Evolutionary conservation across 2,888 invertebrate genomes (phyloP).

Genomic region (Morpho helenor): DNA sequence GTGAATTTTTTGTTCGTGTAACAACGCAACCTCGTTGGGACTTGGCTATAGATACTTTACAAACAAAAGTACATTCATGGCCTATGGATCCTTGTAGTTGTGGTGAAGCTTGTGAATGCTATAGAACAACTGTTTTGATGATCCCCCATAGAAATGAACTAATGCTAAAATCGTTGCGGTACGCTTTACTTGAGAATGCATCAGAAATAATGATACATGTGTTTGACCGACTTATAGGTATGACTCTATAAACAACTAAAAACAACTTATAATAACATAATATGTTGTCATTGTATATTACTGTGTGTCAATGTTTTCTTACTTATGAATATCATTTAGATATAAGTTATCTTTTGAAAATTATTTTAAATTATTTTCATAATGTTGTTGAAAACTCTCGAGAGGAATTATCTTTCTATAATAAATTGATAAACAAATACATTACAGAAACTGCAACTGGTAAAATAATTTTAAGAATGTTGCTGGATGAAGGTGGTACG

Average conservation of each 20-base stretch:
- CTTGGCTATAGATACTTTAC: constrained; percentile 55
- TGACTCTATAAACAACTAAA: too few relatives aligned
- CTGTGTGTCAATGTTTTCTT: too few relatives aligned
- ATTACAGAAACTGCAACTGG: constrained; percentile 59
- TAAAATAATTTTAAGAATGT: constrained; percentile 54
- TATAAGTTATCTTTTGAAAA: too few relatives aligned
- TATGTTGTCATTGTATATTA: too few relatives aligned
- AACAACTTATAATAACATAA: too few relatives aligned
- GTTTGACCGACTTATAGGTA: constrained; percentile 62
- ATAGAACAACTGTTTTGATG: constrained; percentile 52
- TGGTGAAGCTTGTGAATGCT: constrained; percentile 65
- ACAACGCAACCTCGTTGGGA: constrained; percentile 66
- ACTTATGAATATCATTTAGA: too few relatives aligned
- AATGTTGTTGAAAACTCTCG: too few relatives aligned
- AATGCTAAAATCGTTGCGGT: constrained; percentile 60
- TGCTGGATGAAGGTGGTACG: constrained; percentile 59
- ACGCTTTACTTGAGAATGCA: constrained; percentile 56
- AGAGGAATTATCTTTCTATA: too few relatives aligned
- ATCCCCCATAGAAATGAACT: constrained; percentile 66
- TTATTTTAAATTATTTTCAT: too few relatives aligned
- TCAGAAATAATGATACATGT: constrained; percentile 59
- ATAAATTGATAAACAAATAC: neutral
- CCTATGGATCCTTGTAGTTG: constrained; percentile 63
- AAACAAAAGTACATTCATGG: constrained; percentile 51
- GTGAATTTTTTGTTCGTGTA: constrained; percentile 63